Conservation (phyloP, 2,113 vertebrate genomes). For the Corythaixoides concolor region DNA sequence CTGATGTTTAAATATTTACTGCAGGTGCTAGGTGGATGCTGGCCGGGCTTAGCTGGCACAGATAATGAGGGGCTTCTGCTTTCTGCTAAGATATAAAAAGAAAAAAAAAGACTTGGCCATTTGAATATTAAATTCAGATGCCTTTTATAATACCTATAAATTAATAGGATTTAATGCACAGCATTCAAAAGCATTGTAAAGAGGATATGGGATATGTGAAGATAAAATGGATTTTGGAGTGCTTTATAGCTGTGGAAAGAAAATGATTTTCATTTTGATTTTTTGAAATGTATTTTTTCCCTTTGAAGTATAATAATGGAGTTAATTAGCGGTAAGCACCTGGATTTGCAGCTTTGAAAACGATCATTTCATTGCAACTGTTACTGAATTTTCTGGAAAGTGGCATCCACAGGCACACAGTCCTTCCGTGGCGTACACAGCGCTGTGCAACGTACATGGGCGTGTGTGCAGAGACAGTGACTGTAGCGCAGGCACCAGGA, state of each 20-base stretch:
- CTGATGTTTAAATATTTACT: background rate
- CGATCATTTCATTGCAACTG: background rate
- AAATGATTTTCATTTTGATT: conserved; percentile 43
- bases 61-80: background rate
- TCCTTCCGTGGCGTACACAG: background rate
- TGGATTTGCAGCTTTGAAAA: conserved; percentile 48
- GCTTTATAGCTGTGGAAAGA: conserved; percentile 15
- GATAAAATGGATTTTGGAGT: conserved; percentile 59
- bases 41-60: background rate
- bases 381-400: conserved; percentile 35
- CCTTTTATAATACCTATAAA: conserved; percentile 52
- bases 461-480: accelerated
- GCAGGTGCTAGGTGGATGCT: background rate
- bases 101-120: background rate
- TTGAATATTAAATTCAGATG: conserved; percentile 43
- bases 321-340: conserved; percentile 60
- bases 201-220: conserved; percentile 34
- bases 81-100: background rate
- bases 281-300: conserved; percentile 7
- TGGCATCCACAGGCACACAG: background rate
- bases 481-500: background rate
- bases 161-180: conserved; percentile 58
- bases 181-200: conserved; percentile 47
- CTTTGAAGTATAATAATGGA: conserved; percentile 63
- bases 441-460: accelerated